Base-by-base conservation (phyloP, 2,797 vertebrate genomes). In the Mus caroli region DNA sequence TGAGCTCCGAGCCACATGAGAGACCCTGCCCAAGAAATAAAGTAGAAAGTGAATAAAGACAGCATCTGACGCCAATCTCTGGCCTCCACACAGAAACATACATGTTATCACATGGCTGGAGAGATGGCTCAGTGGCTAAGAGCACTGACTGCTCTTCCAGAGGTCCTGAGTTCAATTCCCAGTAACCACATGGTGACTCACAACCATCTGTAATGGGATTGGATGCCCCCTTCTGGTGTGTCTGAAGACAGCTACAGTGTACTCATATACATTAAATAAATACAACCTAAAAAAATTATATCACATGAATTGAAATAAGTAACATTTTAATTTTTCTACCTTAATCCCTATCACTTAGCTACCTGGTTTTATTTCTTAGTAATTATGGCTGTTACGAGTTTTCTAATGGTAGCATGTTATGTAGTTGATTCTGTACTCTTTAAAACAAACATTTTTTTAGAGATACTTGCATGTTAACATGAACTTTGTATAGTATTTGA, bases 401-500 rank as follows among this genome's bases (percentile, higher is more conserved):
- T 93, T 95, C 24, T 20, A 20, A 90, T 93, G 37, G 22, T 93
- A 93, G 64, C 24, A 78, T 92, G 34, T 40, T 90, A 31, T 76
- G 50, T 22, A 56, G 54, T 90, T 11, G 3, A 93, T 84, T 95
- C 34, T 43, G 1, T 95, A 75, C 52, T n/a, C 78, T 94, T 94
- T 94, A n/a, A 84, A 91, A 94, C 58, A 90, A 92, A 82, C 31
- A 31, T 75, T 64, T 88, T 88, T 94, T 96, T 64, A 85, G n/a
- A 88, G 24, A 83, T 87, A 40, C 90, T 90, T 96, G 84, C 0
- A 67, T 87, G 69, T 88, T 85, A 83, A 31, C 10, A 82, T 71
- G 89, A 92, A 91, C 50, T 94, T n/a, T 89, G 79, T 96, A 96
- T 92, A 67, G 62, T 94, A 79, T 13, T 40, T 95, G 8, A 22